phyloP scores from a whole-genome alignment of 2,113 vertebrate species.

The Grantiella picta region DNA sequence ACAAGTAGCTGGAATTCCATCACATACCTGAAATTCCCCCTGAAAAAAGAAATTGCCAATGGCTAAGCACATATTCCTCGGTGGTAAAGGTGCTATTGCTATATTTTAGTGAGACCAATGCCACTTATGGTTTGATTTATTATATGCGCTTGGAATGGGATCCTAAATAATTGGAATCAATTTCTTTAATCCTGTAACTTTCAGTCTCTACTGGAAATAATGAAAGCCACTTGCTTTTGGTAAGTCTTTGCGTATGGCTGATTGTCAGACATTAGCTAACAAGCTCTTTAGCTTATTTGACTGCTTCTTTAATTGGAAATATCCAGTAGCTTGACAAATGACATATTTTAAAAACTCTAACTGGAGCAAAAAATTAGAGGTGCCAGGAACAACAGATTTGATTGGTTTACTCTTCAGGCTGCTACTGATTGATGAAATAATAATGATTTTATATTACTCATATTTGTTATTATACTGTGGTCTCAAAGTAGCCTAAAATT shows the following conservation, averaged over 20 bases:
- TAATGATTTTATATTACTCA: background rate
- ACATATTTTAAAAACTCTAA: background rate
- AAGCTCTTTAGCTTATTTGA: background rate
- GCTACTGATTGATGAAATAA: background rate
- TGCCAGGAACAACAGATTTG: background rate
- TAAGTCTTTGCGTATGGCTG: background rate
- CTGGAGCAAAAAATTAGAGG: background rate
- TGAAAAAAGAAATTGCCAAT: slow-evolving; percentile 28
- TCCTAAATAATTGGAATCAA: slow-evolving; percentile 59
- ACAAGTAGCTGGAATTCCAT: slow-evolving; percentile 64
- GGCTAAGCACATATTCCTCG: background rate
- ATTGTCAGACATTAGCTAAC: background rate
- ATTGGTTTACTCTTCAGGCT: background rate
- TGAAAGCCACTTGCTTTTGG: slow-evolving; percentile 59
- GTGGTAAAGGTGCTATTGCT: background rate
- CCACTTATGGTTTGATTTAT: slow-evolving; percentile 37
- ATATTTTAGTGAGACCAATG: background rate
- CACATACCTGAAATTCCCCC: slow-evolving; percentile 62
- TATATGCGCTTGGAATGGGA: background rate
- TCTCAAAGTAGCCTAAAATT: background rate
- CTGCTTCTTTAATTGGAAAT: background rate
- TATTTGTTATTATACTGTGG: background rate
- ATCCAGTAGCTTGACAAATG: background rate
- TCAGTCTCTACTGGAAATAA: slow-evolving; percentile 51
- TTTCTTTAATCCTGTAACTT: slow-evolving; percentile 57